Evolutionary conservation across 2,888 invertebrate genomes (phyloP).

Genomic region (Lithosia quadra): DNA sequence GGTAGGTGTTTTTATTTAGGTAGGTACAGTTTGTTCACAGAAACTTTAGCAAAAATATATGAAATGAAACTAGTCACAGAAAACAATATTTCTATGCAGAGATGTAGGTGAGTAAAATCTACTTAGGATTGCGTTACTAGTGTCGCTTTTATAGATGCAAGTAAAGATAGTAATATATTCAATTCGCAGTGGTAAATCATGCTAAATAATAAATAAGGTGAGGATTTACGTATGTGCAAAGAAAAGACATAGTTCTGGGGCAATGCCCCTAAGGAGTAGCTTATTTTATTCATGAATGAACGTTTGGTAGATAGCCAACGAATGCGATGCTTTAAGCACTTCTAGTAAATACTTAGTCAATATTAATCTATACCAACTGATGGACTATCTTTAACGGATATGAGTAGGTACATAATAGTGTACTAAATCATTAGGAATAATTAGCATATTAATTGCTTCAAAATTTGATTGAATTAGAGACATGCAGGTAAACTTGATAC

Average conservation of each 20-base stretch:
- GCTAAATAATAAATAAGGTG: conserved; percentile 59
- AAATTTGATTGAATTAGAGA: no score
- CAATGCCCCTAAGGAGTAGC: conserved; percentile 51
- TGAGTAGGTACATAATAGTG: no score
- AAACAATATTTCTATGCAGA: no score
- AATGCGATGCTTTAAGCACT: conserved; percentile 54
- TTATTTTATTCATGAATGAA: conserved; percentile 67
- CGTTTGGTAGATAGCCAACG: conserved; percentile 46
- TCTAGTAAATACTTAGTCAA: conserved; percentile 46
- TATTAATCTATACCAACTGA: background rate
- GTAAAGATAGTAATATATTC: conserved; percentile 30
- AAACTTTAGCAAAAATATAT: no score
- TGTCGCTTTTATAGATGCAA: background rate
- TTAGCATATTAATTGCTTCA: no score
- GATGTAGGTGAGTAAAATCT: no score
- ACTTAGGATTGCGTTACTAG: background rate
- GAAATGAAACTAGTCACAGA: no score
- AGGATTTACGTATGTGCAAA: conserved; percentile 37
- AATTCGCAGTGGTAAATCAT: conserved; percentile 58
- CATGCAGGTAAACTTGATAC: no score
- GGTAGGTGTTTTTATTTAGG: no score
- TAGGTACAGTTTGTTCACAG: no score
- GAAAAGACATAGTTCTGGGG: conserved; percentile 61
- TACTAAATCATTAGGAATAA: no score
- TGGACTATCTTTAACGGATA: no score